phyloP scores from a whole-genome alignment of 35 echinoderm and acorn worm genomes.

The Heliocidaris erythrogramma region DNA sequence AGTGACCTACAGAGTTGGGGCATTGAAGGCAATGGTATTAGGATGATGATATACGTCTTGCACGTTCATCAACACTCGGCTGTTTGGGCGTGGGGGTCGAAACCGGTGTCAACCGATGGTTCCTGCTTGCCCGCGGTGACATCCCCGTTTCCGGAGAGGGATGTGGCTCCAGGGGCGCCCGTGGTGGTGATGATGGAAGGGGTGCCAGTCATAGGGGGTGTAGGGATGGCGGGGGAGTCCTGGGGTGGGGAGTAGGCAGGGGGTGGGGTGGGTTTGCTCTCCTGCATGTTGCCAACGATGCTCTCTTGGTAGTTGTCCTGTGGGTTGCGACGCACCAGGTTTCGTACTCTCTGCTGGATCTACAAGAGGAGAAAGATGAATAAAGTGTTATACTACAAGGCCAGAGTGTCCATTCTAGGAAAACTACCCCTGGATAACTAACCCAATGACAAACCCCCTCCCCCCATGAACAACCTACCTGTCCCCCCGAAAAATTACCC shows the following conservation, averaged over 20 bases:
- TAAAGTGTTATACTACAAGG: not conserved
- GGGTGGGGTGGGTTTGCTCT: constrained; percentile 11
- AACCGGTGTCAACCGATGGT: not conserved
- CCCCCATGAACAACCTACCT: no score
- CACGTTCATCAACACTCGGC: constrained; percentile 7
- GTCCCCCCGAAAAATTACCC: no score
- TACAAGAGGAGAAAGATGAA: not conserved
- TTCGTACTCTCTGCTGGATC: constrained; percentile 25
- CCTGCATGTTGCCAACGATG: constrained; percentile 42
- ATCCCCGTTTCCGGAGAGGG: constrained; percentile 21
- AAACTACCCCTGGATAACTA: no score
- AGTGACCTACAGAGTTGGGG: not conserved
- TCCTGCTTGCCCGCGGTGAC: not conserved
- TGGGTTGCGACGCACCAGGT: constrained; percentile 2
- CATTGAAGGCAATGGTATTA: not conserved
- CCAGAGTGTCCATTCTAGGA: no score
- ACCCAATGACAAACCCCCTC: no score
- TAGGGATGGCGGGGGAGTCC: not conserved
- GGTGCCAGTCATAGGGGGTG: not conserved
- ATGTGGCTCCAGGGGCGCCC: not conserved
- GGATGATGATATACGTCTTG: not conserved
- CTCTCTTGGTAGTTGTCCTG: constrained; percentile 38
- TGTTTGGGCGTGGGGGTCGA: not conserved
- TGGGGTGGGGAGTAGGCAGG: constrained; percentile 21
- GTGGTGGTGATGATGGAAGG: not conserved